These are phyloP conservation scores for Pituophis catenifer DNA, from an alignment of 2,113 vertebrate species.

Conservation along the genomic window DNA sequence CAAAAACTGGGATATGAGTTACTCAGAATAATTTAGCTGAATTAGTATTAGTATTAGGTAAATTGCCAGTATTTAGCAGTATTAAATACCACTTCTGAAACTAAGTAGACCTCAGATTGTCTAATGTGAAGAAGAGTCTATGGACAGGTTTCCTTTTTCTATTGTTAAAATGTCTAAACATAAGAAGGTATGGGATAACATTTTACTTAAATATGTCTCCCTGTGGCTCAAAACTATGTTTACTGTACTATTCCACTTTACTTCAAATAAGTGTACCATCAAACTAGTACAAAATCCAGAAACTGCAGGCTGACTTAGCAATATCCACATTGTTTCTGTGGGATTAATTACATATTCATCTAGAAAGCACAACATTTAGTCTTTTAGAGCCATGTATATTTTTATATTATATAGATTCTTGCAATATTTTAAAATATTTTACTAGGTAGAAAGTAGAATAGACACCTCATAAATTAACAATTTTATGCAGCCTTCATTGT, in stretches of 20 bases:
- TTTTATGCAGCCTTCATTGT: neutral
- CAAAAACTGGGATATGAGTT: neutral
- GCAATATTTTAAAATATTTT: neutral
- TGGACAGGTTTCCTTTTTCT: neutral
- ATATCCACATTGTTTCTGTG: neutral
- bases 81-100: neutral
- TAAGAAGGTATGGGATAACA: neutral
- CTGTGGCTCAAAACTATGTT: neutral
- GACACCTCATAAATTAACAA: neutral
- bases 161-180: neutral
- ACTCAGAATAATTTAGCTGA: neutral
- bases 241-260: too few species aligned
- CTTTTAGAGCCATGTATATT: neutral
- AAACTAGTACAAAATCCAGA: neutral
- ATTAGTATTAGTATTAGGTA: neutral
- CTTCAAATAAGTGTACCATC: neutral
- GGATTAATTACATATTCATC: neutral
- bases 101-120: neutral
- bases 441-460: neutral
- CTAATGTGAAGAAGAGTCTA: neutral
- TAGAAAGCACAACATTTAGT: neutral
- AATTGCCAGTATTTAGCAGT: neutral
- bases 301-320: neutral
- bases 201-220: neutral
- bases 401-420: neutral